A percentile compares a stretch with the other conserved stretches of the same genome.
Conservation (phyloP, 1,140 invertebrate species). For the Pristionchus pacificus region DNA sequence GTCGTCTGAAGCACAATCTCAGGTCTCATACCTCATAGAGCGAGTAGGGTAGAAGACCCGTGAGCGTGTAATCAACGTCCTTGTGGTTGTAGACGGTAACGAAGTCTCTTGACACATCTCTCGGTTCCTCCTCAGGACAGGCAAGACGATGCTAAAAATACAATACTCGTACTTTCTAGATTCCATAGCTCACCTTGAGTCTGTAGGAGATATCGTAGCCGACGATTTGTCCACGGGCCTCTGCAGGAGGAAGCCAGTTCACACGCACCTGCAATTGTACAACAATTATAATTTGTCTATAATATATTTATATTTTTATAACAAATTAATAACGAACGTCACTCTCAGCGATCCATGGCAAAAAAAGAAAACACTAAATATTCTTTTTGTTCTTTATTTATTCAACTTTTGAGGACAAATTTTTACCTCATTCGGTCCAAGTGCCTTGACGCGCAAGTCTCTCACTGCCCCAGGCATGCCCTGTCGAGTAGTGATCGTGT, state of each 20-base stretch:
- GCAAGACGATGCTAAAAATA: conserved; percentile 54
- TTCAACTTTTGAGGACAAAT: neutral
- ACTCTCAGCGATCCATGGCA: no score
- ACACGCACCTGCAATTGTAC: conserved; percentile 27
- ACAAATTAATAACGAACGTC: no score
- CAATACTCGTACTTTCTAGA: no score
- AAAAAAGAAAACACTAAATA: no score
- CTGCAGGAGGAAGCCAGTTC: conserved; percentile 45
- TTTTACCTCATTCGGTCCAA: conserved; percentile 53
- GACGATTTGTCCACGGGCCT: conserved; percentile 48
- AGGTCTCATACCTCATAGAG: no score
- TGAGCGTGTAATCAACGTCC: conserved; percentile 55
- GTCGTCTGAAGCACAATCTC: no score
- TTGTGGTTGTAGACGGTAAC: conserved; percentile 58
- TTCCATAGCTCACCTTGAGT: no score
- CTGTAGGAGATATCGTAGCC: conserved; percentile 57
- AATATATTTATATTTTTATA: no score
- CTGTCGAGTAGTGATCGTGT: conserved; percentile 54
- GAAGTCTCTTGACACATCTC: conserved; percentile 56
- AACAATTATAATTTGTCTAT: neutral
- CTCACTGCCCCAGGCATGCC: conserved; percentile 53
- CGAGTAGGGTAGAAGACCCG: conserved; percentile 54
- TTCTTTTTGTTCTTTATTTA: no score
- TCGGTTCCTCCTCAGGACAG: conserved; percentile 55
- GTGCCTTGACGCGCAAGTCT: conserved; percentile 47